Percentiles rank a stretch among this genome's conserved stretches.
Evolutionary conservation across 37 sponge, comb jelly and placozoan genomes (phyloP).

Genomic region (Cladorhizidae sp.): DNA sequence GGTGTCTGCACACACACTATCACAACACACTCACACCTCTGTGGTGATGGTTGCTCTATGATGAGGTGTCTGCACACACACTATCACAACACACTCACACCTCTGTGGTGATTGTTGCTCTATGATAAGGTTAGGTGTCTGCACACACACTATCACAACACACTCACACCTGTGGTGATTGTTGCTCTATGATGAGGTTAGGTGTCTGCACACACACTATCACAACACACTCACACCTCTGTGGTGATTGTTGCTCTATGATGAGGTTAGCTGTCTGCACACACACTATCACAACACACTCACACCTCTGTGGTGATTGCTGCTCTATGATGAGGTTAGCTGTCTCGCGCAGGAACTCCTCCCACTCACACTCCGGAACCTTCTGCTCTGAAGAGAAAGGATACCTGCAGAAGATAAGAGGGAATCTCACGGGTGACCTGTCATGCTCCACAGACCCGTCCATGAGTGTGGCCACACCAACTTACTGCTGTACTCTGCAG

Average conservation of each 20-base stretch:
- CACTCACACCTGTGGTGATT: constrained; percentile 97
- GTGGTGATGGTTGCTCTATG: constrained; percentile 93
- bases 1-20: constrained; percentile 73
- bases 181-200: constrained; percentile 88
- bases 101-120: constrained; percentile 95
- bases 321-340: constrained; percentile 92
- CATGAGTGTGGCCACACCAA: neutral
- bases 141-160: constrained; percentile 81
- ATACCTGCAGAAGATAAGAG: constrained; percentile 49
- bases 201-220: constrained; percentile 73
- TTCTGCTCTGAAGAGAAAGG: constrained; percentile 89
- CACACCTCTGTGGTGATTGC: constrained; percentile 92
- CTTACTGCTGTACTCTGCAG: constrained; percentile 93
- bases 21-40: constrained; percentile 51
- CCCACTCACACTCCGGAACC: constrained; percentile 95
- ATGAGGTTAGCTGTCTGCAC: constrained; percentile 87
- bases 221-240: constrained; percentile 51
- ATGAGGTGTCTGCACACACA: constrained; percentile 89
- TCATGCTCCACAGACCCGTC: neutral
- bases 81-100: constrained; percentile 94
- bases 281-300: neutral
- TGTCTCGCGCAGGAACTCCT: constrained; percentile 86
- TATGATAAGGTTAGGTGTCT: constrained; percentile 89
- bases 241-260: constrained; percentile 94
- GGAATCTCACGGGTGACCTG: neutral